A percentile compares a stretch with the other conserved stretches of the same genome.
These are phyloP conservation scores for Cosmia trapezina DNA, from an alignment of 2,888 invertebrate species.

Conservation along the genomic window DNA sequence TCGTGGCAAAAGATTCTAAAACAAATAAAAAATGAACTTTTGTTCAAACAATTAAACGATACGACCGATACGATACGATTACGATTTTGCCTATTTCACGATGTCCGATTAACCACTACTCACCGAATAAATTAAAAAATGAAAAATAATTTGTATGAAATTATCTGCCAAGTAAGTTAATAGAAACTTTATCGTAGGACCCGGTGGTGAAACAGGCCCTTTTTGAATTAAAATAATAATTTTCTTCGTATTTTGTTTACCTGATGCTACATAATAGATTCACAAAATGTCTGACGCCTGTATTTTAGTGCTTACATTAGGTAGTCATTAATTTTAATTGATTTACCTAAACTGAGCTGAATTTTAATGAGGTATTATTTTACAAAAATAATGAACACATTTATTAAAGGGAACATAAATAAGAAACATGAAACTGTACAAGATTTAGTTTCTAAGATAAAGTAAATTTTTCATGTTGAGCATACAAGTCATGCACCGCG, in stretches of 20 bases:
- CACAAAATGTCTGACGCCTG: background rate
- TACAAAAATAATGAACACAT: slow-evolving; percentile 36
- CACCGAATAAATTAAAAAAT: too few relatives aligned
- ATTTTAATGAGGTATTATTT: slow-evolving; percentile 42
- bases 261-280: background rate
- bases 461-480: slow-evolving; percentile 56
- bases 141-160: too few relatives aligned
- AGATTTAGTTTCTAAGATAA: slow-evolving; percentile 48
- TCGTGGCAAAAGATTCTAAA: background rate
- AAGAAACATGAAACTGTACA: slow-evolving; percentile 40
- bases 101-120: too few relatives aligned
- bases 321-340: slow-evolving; percentile 12
- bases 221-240: too few relatives aligned
- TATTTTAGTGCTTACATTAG: background rate
- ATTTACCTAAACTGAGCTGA: background rate
- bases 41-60: too few relatives aligned
- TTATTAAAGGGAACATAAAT: slow-evolving; percentile 20
- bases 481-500: slow-evolving; percentile 36
- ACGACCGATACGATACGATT: too few relatives aligned
- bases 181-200: too few relatives aligned
- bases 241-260: background rate
- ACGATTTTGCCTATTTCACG: too few relatives aligned
- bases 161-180: too few relatives aligned
- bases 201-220: too few relatives aligned
- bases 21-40: too few relatives aligned